A percentile compares a stretch with the other conserved stretches of the same genome.
Evolutionary conservation across 2,888 invertebrate genomes (phyloP).

Genomic region (Sminthurinus aureus): DNA sequence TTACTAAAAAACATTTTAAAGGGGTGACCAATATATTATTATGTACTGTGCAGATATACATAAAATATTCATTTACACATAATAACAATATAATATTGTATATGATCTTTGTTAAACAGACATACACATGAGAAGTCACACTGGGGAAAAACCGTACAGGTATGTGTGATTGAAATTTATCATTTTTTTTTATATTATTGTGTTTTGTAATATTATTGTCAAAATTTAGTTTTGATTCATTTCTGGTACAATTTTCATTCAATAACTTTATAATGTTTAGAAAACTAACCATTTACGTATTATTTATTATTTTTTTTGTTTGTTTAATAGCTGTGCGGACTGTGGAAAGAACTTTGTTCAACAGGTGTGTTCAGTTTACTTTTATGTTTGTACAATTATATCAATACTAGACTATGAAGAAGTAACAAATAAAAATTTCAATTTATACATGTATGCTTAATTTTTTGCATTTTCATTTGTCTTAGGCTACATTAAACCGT

Average conservation of each 20-base stretch:
- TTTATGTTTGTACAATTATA: neutral
- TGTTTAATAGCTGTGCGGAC: slow-evolving; percentile 43
- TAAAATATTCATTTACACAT: no score
- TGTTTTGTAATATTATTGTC: neutral
- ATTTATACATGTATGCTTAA: neutral
- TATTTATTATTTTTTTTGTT: neutral
- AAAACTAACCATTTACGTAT: neutral
- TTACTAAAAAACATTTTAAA: no score
- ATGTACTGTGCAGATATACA: no score
- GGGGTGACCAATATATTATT: no score
- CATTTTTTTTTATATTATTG: neutral
- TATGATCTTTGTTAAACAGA: no score
- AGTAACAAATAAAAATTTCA: neutral
- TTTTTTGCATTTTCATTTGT: neutral
- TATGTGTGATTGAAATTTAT: neutral
- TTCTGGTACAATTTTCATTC: no score
- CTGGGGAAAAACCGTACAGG: slow-evolving; percentile 42
- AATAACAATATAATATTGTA: no score
- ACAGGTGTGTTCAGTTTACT: slow-evolving; percentile 45
- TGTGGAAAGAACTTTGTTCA: slow-evolving; percentile 57
- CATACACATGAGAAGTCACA: slow-evolving; percentile 56
- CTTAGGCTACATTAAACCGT: slow-evolving; percentile 55
- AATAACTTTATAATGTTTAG: no score
- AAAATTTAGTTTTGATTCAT: no score
- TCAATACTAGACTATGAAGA: neutral